phyloP scores from a whole-genome alignment of 2,888 invertebrate species.

The Lasioglossum marginatum region DNA sequence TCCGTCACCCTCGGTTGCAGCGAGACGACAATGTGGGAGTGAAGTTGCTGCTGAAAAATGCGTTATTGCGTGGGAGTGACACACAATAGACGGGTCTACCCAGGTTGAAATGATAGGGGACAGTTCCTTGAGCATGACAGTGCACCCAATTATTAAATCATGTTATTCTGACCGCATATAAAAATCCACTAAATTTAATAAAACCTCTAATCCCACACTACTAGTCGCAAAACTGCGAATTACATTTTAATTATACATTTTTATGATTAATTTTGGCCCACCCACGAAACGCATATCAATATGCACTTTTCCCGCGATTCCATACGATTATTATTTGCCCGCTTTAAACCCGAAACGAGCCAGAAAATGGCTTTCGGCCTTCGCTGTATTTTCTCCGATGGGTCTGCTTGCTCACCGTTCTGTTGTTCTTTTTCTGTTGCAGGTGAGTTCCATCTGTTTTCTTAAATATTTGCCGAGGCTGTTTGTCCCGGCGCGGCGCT shows the following conservation, averaged over 20 bases:
- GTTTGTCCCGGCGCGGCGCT: not conserved
- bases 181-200: no score
- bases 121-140: not conserved
- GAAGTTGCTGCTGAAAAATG: not conserved
- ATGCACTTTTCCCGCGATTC: not conserved
- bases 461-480: conserved; percentile 33
- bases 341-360: not conserved
- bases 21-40: not conserved
- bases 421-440: conserved; percentile 33
- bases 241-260: no score
- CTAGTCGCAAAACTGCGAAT: no score
- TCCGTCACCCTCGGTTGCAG: not conserved
- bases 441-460: conserved; percentile 35
- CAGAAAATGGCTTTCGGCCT: not conserved
- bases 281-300: no score
- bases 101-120: not conserved
- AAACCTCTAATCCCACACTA: no score
- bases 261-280: no score
- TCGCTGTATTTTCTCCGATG: not conserved
- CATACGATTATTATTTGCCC: not conserved
- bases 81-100: not conserved
- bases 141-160: not conserved
- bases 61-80: not conserved
- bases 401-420: not conserved
- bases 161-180: no score